Evolutionary conservation across 2,797 vertebrate genomes (phyloP).

Genomic region (Anguilla pacifica): DNA sequence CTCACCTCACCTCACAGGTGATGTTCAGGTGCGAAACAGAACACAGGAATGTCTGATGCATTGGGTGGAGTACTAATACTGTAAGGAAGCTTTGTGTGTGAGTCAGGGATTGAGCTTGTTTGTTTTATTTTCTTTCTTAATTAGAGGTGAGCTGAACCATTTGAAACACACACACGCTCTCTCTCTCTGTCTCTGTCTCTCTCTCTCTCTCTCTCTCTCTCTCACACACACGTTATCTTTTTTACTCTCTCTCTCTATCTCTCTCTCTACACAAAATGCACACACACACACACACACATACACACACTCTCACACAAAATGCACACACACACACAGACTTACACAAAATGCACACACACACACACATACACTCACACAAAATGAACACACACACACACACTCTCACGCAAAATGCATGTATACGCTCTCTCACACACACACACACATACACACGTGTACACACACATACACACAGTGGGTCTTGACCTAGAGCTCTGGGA

Average conservation of each 20-base stretch:
- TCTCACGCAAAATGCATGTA: too few species aligned
- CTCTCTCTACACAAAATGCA: neutral
- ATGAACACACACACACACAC: too few species aligned
- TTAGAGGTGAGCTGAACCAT: neutral
- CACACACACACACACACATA: neutral
- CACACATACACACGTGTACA: neutral
- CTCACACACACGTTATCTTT: neutral
- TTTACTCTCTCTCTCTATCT: too few species aligned
- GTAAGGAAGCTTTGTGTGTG: neutral
- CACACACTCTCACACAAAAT: neutral
- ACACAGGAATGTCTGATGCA: neutral
- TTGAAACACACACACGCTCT: neutral
- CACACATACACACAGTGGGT: neutral
- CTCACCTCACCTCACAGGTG: too few species aligned
- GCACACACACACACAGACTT: slow-evolving; percentile 6
- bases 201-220: neutral
- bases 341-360: too few species aligned
- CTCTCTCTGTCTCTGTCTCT: too few species aligned
- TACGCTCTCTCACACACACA: neutral
- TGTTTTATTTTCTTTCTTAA: neutral
- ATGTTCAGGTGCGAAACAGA: neutral
- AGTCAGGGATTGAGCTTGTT: neutral
- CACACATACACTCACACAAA: too few species aligned
- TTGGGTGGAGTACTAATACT: neutral
- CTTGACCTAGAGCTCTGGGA: neutral